Evolutionary conservation across 2,113 vertebrate species (phyloP), one percentile per base, ranked within the genome.

Genomic region (Phyllopteryx taeniolatus): DNA sequence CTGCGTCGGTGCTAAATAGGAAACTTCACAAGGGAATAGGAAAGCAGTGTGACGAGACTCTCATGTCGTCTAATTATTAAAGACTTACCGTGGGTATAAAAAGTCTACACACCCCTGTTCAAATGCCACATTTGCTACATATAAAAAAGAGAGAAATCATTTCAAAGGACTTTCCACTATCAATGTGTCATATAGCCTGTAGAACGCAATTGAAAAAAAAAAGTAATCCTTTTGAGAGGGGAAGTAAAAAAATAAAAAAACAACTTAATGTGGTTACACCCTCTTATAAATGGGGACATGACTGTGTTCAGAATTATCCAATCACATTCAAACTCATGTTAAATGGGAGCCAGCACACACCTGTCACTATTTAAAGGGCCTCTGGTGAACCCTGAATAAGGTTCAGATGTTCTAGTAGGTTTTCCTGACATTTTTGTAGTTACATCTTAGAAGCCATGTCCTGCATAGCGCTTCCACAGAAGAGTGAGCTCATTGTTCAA

Each of bases 1-100:
- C 72, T 67, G 35, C 53, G 76, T 76, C 61, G 17, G 72, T 72
- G 79, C 44, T 83, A 81, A 83, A 88, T 87, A 67, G 71, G 83
- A 85, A 88, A 79, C 71, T 77, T 73, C 85, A 75, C 43, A 69
- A 79, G 73, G 75, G 74, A 72, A 67, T 69, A 75, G 56, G 66
- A 77, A 39, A 35, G 20, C 53, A 22, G 53, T 56, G 53, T 56
- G 53, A n/a, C 20, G 20, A 56, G 20, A 27, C 22, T 59, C 56
- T 59, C 22, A 31, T 59, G 4, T 14, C 7, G 22, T 59, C 27
- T 2, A n/a, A 8, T n/a, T 54, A 20, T 20, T 54, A 54, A 19
- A 53, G 49, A 54, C 51, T n/a, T n/a, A 22, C 20, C 13, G 22
- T 12, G 11, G 10, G 13, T 59, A 59, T 59, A 13, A 59, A 47